phyloP scores from a whole-genome alignment of 2,888 invertebrate genomes.

The Hemicrepidius hirtus region DNA sequence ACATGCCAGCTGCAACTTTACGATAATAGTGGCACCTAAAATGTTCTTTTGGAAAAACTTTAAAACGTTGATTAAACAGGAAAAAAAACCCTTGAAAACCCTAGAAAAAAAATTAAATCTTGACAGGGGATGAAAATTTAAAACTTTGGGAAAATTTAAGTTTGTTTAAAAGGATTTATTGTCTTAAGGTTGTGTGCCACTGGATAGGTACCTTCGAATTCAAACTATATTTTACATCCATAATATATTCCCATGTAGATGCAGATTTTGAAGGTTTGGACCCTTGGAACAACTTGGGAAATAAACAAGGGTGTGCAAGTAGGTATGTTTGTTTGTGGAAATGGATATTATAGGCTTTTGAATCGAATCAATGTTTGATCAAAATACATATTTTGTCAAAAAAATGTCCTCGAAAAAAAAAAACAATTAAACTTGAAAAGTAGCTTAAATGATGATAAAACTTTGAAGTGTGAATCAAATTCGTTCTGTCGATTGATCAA shows the following conservation, averaged over 20 bases:
- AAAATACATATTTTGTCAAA: too few species aligned
- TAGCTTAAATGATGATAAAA: too few species aligned
- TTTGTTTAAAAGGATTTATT: not conserved
- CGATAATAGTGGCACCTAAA: slow-evolving; percentile 6
- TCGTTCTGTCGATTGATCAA: too few species aligned
- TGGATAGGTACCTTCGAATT: not conserved
- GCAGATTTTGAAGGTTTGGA: slow-evolving; percentile 4
- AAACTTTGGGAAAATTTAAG: too few species aligned
- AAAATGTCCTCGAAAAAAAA: too few species aligned
- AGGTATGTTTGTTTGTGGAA: slow-evolving; percentile 7
- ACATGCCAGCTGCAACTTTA: slow-evolving; percentile 48
- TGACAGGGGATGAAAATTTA: too few species aligned
- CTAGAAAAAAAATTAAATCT: too few species aligned
- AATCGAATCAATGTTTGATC: not conserved
- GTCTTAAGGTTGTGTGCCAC: slow-evolving; percentile 16
- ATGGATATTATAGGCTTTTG: slow-evolving; percentile 1
- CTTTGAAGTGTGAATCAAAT: too few species aligned
- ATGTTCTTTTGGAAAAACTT: not conserved
- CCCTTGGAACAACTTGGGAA: slow-evolving; percentile 21
- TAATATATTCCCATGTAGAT: slow-evolving; percentile 8
- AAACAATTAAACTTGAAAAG: too few species aligned
- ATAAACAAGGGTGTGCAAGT: slow-evolving; percentile 18
- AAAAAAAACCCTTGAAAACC: too few species aligned
- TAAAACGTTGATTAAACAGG: not conserved
- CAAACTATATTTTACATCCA: slow-evolving; percentile 17